Evolutionary conservation across 2,888 invertebrate genomes (phyloP).

Genomic region (Gymnosoma rotundatum): DNA sequence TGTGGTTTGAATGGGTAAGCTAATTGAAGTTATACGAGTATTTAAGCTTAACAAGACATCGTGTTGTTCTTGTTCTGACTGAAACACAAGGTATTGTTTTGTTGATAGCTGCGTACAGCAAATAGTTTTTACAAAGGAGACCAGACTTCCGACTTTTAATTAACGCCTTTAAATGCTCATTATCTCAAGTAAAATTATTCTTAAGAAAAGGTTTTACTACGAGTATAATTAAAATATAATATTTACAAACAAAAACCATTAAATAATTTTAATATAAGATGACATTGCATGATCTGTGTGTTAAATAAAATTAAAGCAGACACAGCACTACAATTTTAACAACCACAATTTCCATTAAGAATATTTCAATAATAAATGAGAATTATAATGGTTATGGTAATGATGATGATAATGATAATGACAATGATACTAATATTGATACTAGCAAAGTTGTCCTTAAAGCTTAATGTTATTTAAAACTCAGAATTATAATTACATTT

Average conservation of each 20-base stretch:
- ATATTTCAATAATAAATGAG: conserved; percentile 30
- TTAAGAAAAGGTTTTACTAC: conserved; percentile 1
- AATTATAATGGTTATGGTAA: conserved; percentile 1
- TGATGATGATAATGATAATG: not conserved
- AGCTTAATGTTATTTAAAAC: too few relatives aligned
- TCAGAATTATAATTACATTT: conserved; percentile 28
- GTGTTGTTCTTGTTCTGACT: too few relatives aligned
- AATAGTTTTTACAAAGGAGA: too few relatives aligned
- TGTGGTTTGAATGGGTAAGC: too few relatives aligned
- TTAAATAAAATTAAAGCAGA: conserved; percentile 4
- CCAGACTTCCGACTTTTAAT: too few relatives aligned
- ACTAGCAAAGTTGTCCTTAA: not conserved
- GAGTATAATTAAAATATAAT: conserved; percentile 15
- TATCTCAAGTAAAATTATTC: conserved; percentile 9
- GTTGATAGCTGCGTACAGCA: too few relatives aligned
- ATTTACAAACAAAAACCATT: not conserved
- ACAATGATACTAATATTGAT: not conserved
- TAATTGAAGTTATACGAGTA: too few relatives aligned
- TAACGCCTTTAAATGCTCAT: too few relatives aligned
- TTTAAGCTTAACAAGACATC: too few relatives aligned
- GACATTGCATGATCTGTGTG: not conserved
- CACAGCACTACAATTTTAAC: not conserved
- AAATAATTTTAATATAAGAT: conserved; percentile 1
- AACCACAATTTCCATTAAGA: conserved; percentile 5
- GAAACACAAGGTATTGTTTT: too few relatives aligned